A percentile compares a stretch with the other conserved stretches of the same genome.
Conservation (phyloP, 2,888 invertebrate species). For the Phaonia tiefii region DNA sequence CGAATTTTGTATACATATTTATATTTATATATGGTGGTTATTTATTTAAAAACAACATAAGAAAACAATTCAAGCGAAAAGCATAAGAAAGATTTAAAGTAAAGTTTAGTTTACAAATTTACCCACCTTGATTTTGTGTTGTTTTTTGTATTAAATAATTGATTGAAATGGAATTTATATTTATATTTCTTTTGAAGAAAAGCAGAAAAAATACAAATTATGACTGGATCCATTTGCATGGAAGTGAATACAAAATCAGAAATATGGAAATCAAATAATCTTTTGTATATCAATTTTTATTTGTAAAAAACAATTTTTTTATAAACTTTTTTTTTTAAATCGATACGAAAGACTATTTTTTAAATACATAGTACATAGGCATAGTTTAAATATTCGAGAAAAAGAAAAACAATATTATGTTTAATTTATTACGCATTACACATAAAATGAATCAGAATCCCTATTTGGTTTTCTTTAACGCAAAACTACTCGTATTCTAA, state of each 20-base stretch:
- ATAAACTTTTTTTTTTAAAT: constrained; percentile 50
- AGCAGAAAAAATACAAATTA: neutral
- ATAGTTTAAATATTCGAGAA: constrained; percentile 61
- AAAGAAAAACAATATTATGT: constrained; percentile 26
- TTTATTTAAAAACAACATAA: neutral
- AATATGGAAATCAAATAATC: constrained; percentile 17
- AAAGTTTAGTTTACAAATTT: constrained; percentile 45
- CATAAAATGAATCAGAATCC: constrained; percentile 20
- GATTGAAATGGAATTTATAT: no score
- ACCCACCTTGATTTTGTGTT: constrained; percentile 54
- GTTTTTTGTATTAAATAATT: constrained; percentile 29
- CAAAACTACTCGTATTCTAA: neutral
- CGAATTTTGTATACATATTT: neutral
- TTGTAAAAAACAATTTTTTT: constrained; percentile 51
- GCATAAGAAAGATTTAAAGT: neutral
- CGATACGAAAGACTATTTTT: constrained; percentile 58
- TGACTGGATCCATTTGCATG: no score
- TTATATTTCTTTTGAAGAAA: constrained; percentile 1
- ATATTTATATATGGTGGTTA: constrained; percentile 1
- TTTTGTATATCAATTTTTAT: constrained; percentile 58
- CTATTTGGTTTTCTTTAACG: neutral
- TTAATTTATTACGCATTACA: constrained; percentile 29
- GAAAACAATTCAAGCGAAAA: neutral
- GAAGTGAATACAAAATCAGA: neutral
- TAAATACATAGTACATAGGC: constrained; percentile 46